Percentiles rank a stretch among this genome's conserved stretches.
phyloP scores from a whole-genome alignment of 2,888 invertebrate species.

The Cataglyphis altisquamis region DNA sequence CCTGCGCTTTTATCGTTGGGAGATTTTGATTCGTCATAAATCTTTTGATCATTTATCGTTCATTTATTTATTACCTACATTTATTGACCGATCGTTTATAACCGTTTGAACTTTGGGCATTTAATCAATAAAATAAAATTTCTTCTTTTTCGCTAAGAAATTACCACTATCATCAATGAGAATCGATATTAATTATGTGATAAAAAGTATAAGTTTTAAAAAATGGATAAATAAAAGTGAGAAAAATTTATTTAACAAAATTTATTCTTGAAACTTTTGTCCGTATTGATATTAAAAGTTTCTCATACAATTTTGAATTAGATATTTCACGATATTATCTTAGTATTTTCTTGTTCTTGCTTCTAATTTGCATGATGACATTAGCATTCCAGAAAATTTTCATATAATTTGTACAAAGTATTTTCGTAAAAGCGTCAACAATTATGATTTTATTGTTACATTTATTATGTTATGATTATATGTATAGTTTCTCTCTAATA shows the following conservation, averaged over 20 bases:
- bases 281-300: not conserved
- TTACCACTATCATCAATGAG: not conserved
- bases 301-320: not conserved
- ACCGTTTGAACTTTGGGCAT: not conserved
- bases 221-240: not conserved
- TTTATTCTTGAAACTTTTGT: not conserved
- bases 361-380: not conserved
- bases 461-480: not conserved
- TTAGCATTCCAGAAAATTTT: not conserved
- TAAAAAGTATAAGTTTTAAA: not conserved
- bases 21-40: constrained; percentile 56
- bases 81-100: not conserved
- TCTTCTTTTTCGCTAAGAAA: not conserved
- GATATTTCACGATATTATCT: not conserved
- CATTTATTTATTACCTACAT: not conserved
- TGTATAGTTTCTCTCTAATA: not conserved
- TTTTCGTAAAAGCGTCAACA: not conserved
- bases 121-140: constrained; percentile 7
- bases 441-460: not conserved
- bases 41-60: not conserved
- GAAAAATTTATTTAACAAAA: not conserved
- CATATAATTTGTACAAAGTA: not conserved
- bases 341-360: not conserved
- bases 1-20: constrained; percentile 39
- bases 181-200: not conserved